A percentile compares a stretch with the other conserved stretches of the same genome.
phyloP scores from a whole-genome alignment of 2,113 vertebrate species.

The Clarias magur region DNA sequence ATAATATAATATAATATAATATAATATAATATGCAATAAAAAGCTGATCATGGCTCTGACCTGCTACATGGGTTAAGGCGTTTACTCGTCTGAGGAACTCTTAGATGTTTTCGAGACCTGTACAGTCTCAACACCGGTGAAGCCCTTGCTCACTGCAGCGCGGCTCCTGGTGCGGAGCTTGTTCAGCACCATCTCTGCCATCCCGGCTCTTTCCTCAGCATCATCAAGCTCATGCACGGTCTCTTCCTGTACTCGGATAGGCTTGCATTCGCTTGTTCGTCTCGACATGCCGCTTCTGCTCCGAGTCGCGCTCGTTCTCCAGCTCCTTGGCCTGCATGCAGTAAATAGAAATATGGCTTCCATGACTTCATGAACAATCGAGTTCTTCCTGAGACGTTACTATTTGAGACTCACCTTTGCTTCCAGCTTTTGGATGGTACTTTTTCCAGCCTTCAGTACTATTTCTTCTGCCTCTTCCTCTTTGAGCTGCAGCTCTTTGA shows the following conservation, averaged over 20 bases:
- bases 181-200: neutral
- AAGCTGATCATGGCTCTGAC: neutral
- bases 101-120: neutral
- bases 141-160: neutral
- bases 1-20: neutral
- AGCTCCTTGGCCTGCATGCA: neutral
- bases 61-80: neutral
- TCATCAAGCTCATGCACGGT: neutral
- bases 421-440: constrained; percentile 72
- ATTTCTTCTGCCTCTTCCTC: constrained; percentile 73
- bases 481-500: constrained; percentile 73
- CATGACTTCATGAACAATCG: neutral
- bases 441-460: constrained; percentile 67
- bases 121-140: neutral
- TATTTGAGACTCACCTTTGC: constrained; percentile 60
- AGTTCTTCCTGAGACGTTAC: neutral
- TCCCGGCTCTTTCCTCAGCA: constrained; percentile 1
- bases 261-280: neutral
- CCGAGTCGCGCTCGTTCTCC: neutral
- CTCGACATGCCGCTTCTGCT: neutral
- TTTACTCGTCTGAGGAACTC: neutral
- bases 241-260: constrained; percentile 8
- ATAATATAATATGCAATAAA: neutral
- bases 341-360: neutral
- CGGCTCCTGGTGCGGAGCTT: neutral